phyloP scores from a whole-genome alignment of 2,888 invertebrate species.

The Harpalus rubripes region DNA sequence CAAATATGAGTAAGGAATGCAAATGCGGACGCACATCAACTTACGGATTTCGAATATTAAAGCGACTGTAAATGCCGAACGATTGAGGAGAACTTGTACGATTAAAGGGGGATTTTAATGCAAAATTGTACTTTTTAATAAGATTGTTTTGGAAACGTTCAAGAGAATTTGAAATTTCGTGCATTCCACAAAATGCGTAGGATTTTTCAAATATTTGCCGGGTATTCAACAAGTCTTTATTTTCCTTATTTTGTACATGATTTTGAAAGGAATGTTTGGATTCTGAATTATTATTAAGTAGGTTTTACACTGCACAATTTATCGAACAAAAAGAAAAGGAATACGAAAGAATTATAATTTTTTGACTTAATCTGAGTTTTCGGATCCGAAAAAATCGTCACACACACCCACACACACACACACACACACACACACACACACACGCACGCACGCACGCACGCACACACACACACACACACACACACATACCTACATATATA shows the following conservation, averaged over 20 bases:
- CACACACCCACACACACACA: no score
- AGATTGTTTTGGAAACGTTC: neutral
- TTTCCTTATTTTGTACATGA: neutral
- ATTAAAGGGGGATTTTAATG: neutral
- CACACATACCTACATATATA: no score
- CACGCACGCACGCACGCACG: no score
- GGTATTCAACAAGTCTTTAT: neutral
- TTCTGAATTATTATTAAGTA: neutral
- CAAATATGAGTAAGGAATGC: conserved; percentile 42
- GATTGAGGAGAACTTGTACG: neutral
- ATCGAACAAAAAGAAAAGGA: no score
- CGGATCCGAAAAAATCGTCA: no score
- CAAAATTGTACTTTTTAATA: neutral
- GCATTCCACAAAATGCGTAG: neutral
- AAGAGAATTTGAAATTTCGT: neutral
- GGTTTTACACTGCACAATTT: no score
- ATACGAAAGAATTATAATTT: no score
- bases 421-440: no score
- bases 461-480: no score
- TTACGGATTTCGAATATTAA: neutral
- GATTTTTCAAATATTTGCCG: neutral
- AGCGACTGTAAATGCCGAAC: neutral
- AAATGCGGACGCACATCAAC: neutral
- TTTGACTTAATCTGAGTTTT: no score
- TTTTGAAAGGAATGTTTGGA: neutral